Evolutionary conservation across 2,797 vertebrate species (phyloP), one percentile per base, ranked within the genome.

Genomic region (Oreochromis grahami): DNA sequence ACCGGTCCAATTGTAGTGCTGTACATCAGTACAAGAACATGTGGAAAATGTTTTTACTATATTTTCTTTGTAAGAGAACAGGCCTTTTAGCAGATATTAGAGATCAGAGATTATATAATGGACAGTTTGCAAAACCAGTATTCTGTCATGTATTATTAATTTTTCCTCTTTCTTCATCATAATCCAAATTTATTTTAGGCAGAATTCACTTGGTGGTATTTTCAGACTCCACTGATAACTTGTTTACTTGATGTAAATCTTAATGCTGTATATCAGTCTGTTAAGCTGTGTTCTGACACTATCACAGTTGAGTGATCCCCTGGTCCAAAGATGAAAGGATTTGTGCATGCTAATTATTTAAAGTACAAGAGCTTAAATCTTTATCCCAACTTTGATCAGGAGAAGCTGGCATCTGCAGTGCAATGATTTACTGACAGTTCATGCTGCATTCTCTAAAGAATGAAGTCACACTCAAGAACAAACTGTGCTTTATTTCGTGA

Each of bases 181-280:
- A 86, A 52, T 88, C 74, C 74, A 76, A 84, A 81, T 84, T 65
- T 50, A 80, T 83, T 80, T 83, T 32, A 32, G 84, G 26, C 60
- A 79, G 65, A 78, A 82, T 86, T 83, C 48, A 43, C 34, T 58
- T 26, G 19, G 43, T 76, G 11, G 79, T 72, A n/a, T 80, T 78
- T 58, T 26, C 50, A 65, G 38, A 80, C 51, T 85, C 14, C 32
- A 80, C 14, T 51, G 81, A 19, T 63, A 63, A 84, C 77, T 84
- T 80, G 26, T 76, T 51, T 43, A 26, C 38, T 21, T 55, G 29
- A 76, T 74, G 32, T 80, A 68, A 76, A 80, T 53, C 43, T 14
- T 43, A 29, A 45, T 55, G 24, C 12, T 26, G 26, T 34, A 29
- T 14, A 15, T 72, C 52, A 51, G 55, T 45, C 50, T 63, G 52